These are phyloP conservation scores for Rhincodon typus DNA, from an alignment of 2,797 vertebrate genomes.

Conservation along the genomic window DNA sequence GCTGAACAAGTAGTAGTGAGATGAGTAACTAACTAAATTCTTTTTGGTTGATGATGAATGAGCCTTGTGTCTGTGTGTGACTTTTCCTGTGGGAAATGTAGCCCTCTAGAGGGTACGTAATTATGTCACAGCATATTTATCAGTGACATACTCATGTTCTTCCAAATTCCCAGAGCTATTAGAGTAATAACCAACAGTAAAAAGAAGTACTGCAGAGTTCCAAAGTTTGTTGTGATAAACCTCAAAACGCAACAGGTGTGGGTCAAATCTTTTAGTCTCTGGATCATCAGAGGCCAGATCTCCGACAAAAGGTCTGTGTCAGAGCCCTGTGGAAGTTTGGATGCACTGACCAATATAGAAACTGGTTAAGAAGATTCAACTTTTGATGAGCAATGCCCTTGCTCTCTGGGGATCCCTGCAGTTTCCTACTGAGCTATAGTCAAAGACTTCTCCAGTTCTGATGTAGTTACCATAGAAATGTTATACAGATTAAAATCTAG, in stretches of 20 bases:
- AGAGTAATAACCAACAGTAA: background rate
- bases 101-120: background rate
- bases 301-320: too few species aligned
- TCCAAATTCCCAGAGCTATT: background rate
- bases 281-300: too few species aligned
- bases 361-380: too few species aligned
- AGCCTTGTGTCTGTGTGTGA: background rate
- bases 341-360: too few species aligned
- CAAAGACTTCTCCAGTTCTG: too few species aligned
- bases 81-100: constrained; percentile 9
- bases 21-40: background rate
- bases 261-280: too few species aligned
- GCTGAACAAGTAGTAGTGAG: background rate
- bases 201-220: background rate
- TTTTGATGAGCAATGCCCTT: too few species aligned
- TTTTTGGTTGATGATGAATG: constrained; percentile 27
- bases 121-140: background rate
- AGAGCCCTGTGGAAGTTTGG: too few species aligned
- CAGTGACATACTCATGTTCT: background rate
- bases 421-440: too few species aligned
- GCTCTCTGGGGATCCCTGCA: too few species aligned
- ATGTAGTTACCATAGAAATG: too few species aligned
- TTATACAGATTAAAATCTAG: too few species aligned
- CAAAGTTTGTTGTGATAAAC: background rate
- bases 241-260: background rate